Conservation (phyloP, 2,113 vertebrate species). For the Psilopsiagon aymara region DNA sequence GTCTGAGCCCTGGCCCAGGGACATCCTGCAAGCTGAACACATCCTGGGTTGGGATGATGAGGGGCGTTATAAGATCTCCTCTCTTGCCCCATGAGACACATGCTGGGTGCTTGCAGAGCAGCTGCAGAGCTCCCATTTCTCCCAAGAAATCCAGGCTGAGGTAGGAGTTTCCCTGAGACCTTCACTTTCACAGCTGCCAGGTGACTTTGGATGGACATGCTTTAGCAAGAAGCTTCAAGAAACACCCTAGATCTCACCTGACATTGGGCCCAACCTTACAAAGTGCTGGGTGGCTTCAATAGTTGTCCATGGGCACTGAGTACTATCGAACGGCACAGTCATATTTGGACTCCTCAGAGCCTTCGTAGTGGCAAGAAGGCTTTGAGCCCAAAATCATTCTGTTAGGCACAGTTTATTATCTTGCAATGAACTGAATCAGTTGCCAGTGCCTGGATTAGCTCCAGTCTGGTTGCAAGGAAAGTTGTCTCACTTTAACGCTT, state of each 20-base stretch:
- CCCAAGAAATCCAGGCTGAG: not conserved
- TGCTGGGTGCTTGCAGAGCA: not conserved
- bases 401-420: slow-evolving; percentile 17
- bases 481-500: not conserved
- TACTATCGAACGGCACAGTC: not conserved
- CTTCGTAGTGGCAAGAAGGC: not conserved
- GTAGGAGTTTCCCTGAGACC: not conserved
- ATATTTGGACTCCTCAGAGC: not conserved
- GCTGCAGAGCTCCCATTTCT: not conserved
- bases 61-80: rapidly evolving
- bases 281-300: not conserved
- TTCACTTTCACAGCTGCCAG: not conserved
- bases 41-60: not conserved
- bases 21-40: not conserved
- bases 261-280: not conserved
- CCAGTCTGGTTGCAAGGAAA: not conserved
- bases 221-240: not conserved
- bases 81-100: not conserved
- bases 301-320: not conserved
- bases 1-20: not conserved
- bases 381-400: not conserved
- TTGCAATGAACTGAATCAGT: not conserved
- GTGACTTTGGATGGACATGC: not conserved
- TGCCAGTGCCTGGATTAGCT: not conserved
- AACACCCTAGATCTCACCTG: not conserved